phyloP scores from a whole-genome alignment of 2,888 invertebrate species.

The Cephalotes varians region DNA sequence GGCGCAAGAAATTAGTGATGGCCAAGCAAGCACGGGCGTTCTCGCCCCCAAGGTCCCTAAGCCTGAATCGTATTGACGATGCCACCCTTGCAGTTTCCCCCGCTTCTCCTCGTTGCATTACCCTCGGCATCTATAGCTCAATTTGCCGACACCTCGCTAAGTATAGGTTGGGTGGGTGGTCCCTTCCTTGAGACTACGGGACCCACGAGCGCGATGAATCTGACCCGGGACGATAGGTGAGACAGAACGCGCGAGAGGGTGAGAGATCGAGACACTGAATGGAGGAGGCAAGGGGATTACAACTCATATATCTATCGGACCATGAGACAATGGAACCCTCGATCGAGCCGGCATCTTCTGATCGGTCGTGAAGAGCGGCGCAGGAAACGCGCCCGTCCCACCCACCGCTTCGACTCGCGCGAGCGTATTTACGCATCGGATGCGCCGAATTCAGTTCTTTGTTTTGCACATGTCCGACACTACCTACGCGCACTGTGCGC shows the following conservation, averaged over 20 bases:
- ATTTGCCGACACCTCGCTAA: slow-evolving; percentile 86
- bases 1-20: slow-evolving; percentile 82
- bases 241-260: slow-evolving; percentile 50
- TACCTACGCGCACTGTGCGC: slow-evolving; percentile 14
- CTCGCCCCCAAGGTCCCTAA: slow-evolving; percentile 75
- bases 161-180: slow-evolving; percentile 85
- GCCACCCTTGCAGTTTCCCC: slow-evolving; percentile 47
- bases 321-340: slow-evolving; percentile 71
- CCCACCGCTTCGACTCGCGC: slow-evolving; percentile 59
- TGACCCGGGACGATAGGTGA: slow-evolving; percentile 72
- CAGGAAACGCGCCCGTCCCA: slow-evolving; percentile 54
- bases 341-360: slow-evolving; percentile 52
- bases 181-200: slow-evolving; percentile 74
- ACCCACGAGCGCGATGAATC: slow-evolving; percentile 68
- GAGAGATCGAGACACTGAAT: slow-evolving; percentile 45
- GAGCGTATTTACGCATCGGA: slow-evolving; percentile 52
- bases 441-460: slow-evolving; percentile 54
- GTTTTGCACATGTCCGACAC: not conserved
- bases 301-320: slow-evolving; percentile 74
- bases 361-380: slow-evolving; percentile 36
- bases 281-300: slow-evolving; percentile 62
- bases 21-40: slow-evolving; percentile 55
- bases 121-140: slow-evolving; percentile 85
- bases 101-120: slow-evolving; percentile 77
- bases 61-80: slow-evolving; percentile 83